Conservation (phyloP, 2,797 vertebrate species). For the Betta splendens region DNA sequence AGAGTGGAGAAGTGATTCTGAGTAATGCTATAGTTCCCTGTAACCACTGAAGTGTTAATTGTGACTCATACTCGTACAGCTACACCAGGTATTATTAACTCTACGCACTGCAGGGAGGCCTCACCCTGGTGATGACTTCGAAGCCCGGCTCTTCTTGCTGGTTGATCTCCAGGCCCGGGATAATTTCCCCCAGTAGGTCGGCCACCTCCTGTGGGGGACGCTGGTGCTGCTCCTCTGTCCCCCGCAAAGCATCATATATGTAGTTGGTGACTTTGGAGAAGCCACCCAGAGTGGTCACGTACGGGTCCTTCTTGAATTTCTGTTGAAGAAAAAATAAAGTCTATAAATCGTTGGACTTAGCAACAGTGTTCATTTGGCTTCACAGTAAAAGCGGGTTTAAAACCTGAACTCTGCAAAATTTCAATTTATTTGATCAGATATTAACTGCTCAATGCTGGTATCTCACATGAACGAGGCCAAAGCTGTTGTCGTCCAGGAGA, state of each 20-base stretch:
- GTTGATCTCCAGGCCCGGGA: conserved; percentile 94
- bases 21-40: too few species aligned
- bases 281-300: conserved; percentile 87
- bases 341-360: too few species aligned
- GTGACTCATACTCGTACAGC: too few species aligned
- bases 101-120: too few species aligned
- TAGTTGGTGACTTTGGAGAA: conserved; percentile 98
- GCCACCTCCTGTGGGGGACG: conserved; percentile 92
- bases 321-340: conserved; percentile 63
- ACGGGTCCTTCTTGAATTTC: conserved; percentile 92
- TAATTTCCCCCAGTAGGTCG: conserved; percentile 89
- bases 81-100: too few species aligned
- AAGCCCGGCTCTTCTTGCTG: conserved; percentile 96
- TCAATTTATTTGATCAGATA: too few species aligned
- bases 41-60: too few species aligned
- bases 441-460: too few species aligned
- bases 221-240: conserved; percentile 84
- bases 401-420: too few species aligned
- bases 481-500: conserved; percentile 91
- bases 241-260: conserved; percentile 89
- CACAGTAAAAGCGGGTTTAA: too few species aligned
- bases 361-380: too few species aligned
- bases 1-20: too few species aligned
- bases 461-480: conserved; percentile 88
- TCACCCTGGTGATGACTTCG: conserved; percentile 96